Evolutionary conservation across 2,113 vertebrate genomes (phyloP).

Genomic region (Varanus salvator): DNA sequence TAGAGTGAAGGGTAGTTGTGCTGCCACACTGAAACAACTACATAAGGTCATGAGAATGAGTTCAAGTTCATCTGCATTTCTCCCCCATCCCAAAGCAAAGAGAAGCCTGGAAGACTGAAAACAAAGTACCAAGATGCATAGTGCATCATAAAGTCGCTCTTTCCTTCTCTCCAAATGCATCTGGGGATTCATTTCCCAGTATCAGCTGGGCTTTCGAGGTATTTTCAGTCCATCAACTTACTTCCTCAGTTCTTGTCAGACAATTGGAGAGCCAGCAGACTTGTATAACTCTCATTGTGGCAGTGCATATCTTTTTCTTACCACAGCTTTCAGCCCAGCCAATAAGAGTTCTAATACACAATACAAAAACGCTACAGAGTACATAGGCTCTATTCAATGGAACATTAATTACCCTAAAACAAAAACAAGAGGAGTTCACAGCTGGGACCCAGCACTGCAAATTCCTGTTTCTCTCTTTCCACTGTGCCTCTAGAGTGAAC

Average conservation of each 20-base stretch:
- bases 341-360: slow-evolving; percentile 51
- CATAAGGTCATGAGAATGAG: neutral
- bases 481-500: slow-evolving; percentile 50
- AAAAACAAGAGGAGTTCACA: slow-evolving; percentile 69
- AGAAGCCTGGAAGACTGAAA: neutral
- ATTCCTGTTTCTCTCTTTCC: slow-evolving; percentile 49
- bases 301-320: slow-evolving; percentile 56
- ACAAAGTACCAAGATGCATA: neutral
- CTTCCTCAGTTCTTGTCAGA: slow-evolving; percentile 32
- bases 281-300: slow-evolving; percentile 57
- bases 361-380: slow-evolving; percentile 58
- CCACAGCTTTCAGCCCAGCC: neutral
- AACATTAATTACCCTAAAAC: slow-evolving; percentile 77
- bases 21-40: neutral
- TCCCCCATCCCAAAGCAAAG: neutral
- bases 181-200: neutral
- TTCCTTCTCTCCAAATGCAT: neutral
- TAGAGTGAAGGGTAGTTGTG: neutral
- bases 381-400: slow-evolving; percentile 62
- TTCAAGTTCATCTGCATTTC: neutral
- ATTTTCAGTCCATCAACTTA: neutral
- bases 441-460: slow-evolving; percentile 64
- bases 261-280: slow-evolving; percentile 16
- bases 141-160: neutral
- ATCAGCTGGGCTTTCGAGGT: accelerated